phyloP scores from a whole-genome alignment of 1,140 invertebrate species.

The Belonocnema kinseyi region DNA sequence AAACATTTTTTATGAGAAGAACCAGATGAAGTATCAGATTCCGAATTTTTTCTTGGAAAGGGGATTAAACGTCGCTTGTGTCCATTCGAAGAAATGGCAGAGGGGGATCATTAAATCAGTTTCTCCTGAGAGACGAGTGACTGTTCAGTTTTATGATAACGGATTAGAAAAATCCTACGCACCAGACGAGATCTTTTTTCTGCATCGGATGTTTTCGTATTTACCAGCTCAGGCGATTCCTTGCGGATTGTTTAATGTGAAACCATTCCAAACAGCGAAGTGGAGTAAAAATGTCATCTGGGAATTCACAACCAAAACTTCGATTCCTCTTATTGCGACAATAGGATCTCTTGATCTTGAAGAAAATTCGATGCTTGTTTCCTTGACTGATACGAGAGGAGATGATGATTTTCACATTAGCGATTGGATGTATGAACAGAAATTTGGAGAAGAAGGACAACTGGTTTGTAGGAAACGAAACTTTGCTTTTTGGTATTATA shows the following conservation, averaged over 20 bases:
- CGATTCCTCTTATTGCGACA: constrained; percentile 47
- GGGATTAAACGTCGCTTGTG: constrained; percentile 66
- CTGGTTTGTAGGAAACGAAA: constrained; percentile 40
- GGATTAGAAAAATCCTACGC: constrained; percentile 63
- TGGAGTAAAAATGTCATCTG: constrained; percentile 52
- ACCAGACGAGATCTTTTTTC: constrained; percentile 57
- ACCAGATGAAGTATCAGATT: constrained; percentile 51
- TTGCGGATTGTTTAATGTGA: constrained; percentile 64
- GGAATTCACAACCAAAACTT: constrained; percentile 48
- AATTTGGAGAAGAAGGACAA: constrained; percentile 55
- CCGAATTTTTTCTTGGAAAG: constrained; percentile 60
- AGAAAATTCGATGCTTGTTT: constrained; percentile 63
- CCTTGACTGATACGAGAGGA: constrained; percentile 58
- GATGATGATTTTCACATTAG: constrained; percentile 58
- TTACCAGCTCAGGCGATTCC: constrained; percentile 68
- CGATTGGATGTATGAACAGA: constrained; percentile 61
- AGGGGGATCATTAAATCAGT: constrained; percentile 64
- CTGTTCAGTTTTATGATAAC: constrained; percentile 68
- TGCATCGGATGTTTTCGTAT: constrained; percentile 60
- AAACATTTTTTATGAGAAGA: constrained; percentile 60
- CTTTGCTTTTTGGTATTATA: constrained; percentile 48
- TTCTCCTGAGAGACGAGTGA: constrained; percentile 53
- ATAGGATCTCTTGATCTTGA: constrained; percentile 47
- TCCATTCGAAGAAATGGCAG: constrained; percentile 63
- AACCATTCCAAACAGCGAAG: constrained; percentile 47